Evolutionary conservation across 2,797 vertebrate genomes (phyloP).

Genomic region (Pteropus rufus): DNA sequence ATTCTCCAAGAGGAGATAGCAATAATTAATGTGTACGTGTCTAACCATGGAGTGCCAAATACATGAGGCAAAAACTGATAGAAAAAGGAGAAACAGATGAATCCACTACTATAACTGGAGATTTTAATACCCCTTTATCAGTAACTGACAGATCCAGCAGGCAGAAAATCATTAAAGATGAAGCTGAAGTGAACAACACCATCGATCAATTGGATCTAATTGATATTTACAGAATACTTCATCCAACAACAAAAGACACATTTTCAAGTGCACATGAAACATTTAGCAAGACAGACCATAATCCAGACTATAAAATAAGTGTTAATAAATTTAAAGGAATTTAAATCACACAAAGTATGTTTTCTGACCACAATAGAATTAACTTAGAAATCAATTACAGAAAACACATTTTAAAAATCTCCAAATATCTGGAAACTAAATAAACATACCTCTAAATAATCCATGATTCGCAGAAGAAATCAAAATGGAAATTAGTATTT

Average conservation of each 20-base stretch:
- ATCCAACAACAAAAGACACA: neutral
- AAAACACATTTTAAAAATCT: neutral
- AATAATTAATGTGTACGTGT: neutral
- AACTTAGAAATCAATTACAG: neutral
- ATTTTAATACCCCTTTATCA: neutral
- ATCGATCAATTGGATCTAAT: neutral
- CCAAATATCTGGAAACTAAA: neutral
- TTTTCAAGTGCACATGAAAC: neutral
- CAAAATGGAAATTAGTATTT: neutral
- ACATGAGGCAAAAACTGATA: neutral
- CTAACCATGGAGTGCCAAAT: neutral
- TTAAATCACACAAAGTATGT: neutral
- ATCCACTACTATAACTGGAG: neutral
- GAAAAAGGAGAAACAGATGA: neutral
- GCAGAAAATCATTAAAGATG: neutral
- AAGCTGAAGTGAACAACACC: neutral
- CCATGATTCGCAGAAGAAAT: neutral
- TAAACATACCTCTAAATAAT: neutral
- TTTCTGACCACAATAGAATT: constrained; percentile 29
- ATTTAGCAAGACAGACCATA: neutral
- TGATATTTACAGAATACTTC: neutral
- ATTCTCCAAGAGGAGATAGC: neutral
- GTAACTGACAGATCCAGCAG: neutral
- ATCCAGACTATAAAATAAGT: neutral
- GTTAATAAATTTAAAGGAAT: constrained; percentile 12